Base-by-base conservation (phyloP, 2,113 vertebrate species). In the Arothron firmamentum region DNA sequence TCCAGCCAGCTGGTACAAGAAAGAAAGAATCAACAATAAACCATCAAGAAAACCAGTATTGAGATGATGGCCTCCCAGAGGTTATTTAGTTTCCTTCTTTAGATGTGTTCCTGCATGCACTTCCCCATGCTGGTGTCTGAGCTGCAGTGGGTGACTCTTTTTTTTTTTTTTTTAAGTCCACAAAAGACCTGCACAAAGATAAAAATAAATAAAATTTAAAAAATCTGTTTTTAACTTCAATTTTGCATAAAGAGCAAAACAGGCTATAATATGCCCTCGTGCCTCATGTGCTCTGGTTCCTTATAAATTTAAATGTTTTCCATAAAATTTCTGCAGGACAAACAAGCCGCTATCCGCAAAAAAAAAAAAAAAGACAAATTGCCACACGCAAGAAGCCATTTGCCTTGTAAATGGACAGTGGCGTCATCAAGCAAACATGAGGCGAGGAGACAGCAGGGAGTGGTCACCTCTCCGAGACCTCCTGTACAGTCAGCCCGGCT, bases 401-500 rank as follows among this genome's bases (percentile, higher is more conserved):
- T 72, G 63, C 59, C 67, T 65, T 81, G 74, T 71, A 72, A 82
- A 64, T 59, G 60, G 61, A 65, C 67, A 62, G 70, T 23, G 45
- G 43, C 52, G 56, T 73, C 68, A 68, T 76, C 41, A 54, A 61
- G 74, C 45, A 58, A 69, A 64, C 49, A 31, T 3, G 50, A 76
- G 54, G 28, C 6, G 74, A 77, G 57, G 45, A 60, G 66, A 79
- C 78, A 67, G 71, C 81, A 56, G 62, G 74, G 71, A 77, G 51
- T 48, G 70, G 62, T 82, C 72, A 72, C 61, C 72, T 23, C 52
- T 69, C 28, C 25, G 20, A 49, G 77, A 81, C 68, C 80, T 72
- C 70, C 56, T 59, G 68, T 75, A 66, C 62, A 85, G 62, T 79
- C 77, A 76, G 59, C 54, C 56, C 21, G 5, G 70, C 75, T 78